phyloP scores from a whole-genome alignment of 2,113 vertebrate species.

The Aldabrachelys gigantea region DNA sequence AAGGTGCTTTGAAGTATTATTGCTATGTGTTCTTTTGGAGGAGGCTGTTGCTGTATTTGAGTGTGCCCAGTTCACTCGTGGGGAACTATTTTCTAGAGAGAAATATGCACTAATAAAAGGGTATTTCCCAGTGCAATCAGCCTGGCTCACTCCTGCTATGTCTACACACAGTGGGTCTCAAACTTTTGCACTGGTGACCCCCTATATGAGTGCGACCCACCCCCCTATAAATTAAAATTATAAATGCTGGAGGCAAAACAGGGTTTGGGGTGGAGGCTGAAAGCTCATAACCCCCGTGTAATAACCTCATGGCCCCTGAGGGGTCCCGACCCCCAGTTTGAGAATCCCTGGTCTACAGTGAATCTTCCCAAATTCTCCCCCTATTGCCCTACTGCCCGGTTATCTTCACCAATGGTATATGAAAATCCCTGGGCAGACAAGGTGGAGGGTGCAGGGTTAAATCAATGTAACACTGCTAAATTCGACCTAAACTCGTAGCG shows the following conservation, averaged over 20 bases:
- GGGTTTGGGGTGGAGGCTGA: too few relatives aligned
- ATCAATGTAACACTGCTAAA: too few relatives aligned
- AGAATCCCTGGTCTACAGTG: neutral
- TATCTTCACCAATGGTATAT: neutral
- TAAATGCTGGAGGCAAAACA: too few relatives aligned
- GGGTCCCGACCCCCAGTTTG: too few relatives aligned
- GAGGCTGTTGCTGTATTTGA: neutral
- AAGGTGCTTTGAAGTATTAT: neutral
- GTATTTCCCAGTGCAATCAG: neutral
- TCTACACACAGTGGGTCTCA: neutral
- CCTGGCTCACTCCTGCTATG: neutral
- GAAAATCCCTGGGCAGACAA: neutral
- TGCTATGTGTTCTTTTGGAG: neutral
- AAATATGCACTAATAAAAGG: neutral
- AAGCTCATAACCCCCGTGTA: too few relatives aligned
- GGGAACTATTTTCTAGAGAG: neutral
- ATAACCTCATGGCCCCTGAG: too few relatives aligned
- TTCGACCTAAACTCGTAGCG: too few relatives aligned
- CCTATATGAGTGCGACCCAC: too few relatives aligned
- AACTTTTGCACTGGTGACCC: too few relatives aligned
- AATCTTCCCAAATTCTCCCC: neutral
- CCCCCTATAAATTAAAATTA: too few relatives aligned
- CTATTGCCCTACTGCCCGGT: neutral
- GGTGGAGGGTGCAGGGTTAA: too few relatives aligned
- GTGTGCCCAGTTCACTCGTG: neutral